A percentile compares a stretch with the other conserved stretches of the same genome.
Evolutionary conservation across 2,113 vertebrate species (phyloP).

Genomic region (Tylochromis polylepis): DNA sequence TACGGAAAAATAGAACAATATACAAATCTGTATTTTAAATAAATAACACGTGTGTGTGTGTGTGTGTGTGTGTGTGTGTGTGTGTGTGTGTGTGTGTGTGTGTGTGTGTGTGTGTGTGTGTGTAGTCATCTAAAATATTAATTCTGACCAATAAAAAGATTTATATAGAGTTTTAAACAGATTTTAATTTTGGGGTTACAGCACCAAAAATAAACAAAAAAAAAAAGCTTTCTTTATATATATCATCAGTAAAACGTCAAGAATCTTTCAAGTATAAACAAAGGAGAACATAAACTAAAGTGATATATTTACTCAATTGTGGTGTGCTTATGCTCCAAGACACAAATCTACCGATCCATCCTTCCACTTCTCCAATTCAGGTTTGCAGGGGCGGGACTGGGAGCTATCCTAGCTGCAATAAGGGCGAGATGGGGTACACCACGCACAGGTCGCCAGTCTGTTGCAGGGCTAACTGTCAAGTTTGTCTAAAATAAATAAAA

Average conservation of each 20-base stretch:
- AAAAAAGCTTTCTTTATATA: background rate
- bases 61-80: background rate
- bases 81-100: background rate
- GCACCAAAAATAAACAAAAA: background rate
- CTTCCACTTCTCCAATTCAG: background rate
- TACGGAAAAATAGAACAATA: background rate
- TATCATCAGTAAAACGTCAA: background rate
- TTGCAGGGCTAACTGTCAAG: background rate
- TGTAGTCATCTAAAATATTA: background rate
- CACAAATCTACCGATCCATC: background rate
- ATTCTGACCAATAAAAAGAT: background rate
- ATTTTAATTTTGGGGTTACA: background rate
- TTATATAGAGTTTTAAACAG: background rate
- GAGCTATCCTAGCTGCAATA: background rate
- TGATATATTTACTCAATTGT: background rate
- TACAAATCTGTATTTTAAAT: background rate
- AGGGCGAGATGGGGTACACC: background rate
- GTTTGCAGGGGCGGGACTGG: background rate
- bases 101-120: background rate
- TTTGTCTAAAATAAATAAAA: background rate
- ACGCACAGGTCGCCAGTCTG: fast-evolving
- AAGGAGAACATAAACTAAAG: background rate
- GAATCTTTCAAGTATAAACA: background rate
- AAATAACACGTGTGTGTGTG: too few species aligned
- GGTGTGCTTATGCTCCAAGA: background rate